phyloP scores from a whole-genome alignment of 2,797 vertebrate species.

The Oreonectes daqikongensis region DNA sequence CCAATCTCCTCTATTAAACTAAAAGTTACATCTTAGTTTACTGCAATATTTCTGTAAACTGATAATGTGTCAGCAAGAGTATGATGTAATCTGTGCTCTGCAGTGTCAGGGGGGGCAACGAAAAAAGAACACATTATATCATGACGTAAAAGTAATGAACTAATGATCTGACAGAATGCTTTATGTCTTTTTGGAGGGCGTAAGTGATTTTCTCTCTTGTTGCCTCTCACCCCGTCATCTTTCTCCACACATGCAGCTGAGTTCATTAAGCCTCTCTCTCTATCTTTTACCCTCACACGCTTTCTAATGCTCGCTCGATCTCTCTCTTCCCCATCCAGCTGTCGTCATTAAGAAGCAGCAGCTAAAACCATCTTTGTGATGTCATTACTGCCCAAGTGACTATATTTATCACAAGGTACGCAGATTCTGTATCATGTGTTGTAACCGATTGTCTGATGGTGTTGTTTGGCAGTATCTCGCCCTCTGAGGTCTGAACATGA shows the following conservation, averaged over 20 bases:
- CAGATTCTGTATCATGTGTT: too few relatives aligned
- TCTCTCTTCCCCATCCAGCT: background rate
- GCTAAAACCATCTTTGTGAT: background rate
- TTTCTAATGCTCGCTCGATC: background rate
- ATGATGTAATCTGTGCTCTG: constrained; percentile 8
- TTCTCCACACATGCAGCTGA: background rate
- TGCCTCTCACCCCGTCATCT: background rate
- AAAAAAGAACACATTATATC: background rate
- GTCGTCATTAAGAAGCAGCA: constrained; percentile 8
- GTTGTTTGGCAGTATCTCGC: background rate
- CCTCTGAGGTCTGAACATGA: background rate
- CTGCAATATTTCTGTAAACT: background rate
- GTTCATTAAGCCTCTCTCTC: constrained; percentile 16
- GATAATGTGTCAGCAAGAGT: background rate
- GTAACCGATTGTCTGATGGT: background rate
- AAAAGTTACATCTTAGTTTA: background rate
- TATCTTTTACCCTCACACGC: background rate
- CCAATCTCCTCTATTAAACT: background rate
- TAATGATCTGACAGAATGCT: constrained; percentile 26
- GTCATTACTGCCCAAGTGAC: background rate
- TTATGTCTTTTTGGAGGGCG: background rate
- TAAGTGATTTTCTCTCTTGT: constrained; percentile 5
- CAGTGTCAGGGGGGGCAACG: background rate
- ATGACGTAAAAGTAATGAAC: constrained; percentile 28
- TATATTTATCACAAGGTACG: too few relatives aligned